A percentile compares a stretch with the other conserved stretches of the same genome.
Evolutionary conservation across 1,140 invertebrate genomes (phyloP).

Genomic region (Bombus sibiricus): DNA sequence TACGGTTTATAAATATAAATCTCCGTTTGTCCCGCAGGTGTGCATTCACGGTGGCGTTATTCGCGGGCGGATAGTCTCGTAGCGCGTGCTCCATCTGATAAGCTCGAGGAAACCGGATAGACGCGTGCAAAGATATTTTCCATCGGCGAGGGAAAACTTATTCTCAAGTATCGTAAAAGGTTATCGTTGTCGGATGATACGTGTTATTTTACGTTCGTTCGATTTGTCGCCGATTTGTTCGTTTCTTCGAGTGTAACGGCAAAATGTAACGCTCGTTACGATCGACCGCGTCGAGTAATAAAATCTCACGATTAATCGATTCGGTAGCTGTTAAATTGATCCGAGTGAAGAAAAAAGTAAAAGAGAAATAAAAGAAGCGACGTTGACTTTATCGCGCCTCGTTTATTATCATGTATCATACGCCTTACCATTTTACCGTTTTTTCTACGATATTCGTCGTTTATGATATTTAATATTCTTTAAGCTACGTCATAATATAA

Average conservation of each 20-base stretch:
- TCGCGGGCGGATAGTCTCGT: neutral
- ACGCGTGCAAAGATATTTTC: constrained; percentile 34
- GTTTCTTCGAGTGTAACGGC: neutral
- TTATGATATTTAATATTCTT: neutral
- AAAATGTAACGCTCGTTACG: neutral
- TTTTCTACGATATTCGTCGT: too few species aligned
- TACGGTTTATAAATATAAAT: constrained; percentile 11
- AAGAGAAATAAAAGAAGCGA: too few species aligned
- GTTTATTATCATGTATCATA: too few species aligned
- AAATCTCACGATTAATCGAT: constrained; percentile 4
- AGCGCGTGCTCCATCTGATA: constrained; percentile 10
- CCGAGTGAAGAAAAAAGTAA: too few species aligned
- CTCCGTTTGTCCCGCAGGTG: constrained; percentile 7
- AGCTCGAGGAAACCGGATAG: constrained; percentile 11
- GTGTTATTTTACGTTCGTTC: constrained; percentile 19
- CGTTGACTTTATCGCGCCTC: too few species aligned
- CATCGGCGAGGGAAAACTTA: constrained; percentile 22
- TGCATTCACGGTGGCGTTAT: neutral
- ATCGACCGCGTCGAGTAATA: neutral
- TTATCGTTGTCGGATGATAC: constrained; percentile 14
- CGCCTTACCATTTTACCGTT: too few species aligned
- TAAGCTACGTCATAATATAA: neutral
- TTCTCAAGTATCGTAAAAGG: constrained; percentile 30
- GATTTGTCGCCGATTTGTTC: neutral
- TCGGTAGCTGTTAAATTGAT: neutral